phyloP scores from a whole-genome alignment of 2,888 invertebrate species.

The Agyllia agylla region DNA sequence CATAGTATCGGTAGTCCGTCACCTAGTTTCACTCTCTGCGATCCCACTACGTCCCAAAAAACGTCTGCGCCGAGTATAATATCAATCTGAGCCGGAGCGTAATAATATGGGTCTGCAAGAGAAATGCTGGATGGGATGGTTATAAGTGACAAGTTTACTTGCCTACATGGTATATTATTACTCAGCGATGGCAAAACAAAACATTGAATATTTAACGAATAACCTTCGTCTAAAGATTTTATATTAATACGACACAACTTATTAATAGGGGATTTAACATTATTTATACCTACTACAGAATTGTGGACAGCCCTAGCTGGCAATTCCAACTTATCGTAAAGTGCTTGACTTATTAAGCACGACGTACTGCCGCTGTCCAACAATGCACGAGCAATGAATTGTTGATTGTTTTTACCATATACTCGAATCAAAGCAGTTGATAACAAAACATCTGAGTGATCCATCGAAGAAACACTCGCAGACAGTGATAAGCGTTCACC shows the following conservation, averaged over 20 bases:
- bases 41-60: background rate
- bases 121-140: background rate
- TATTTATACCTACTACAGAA: background rate
- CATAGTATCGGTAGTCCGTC: constrained; percentile 24
- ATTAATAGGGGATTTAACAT: background rate
- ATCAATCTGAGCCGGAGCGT: background rate
- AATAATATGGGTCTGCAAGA: background rate
- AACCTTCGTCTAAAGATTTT: background rate
- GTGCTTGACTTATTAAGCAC: background rate
- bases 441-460: constrained; percentile 7
- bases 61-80: background rate
- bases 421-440: constrained; percentile 20
- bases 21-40: background rate
- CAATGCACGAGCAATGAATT: background rate
- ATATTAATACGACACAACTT: background rate
- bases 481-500: background rate
- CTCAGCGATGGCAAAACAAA: background rate
- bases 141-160: background rate
- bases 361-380: background rate
- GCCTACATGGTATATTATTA: background rate
- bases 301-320: background rate
- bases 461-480: background rate
- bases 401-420: background rate
- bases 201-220: background rate
- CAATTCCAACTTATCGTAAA: background rate